Base-by-base conservation (phyloP, 2,797 vertebrate species). In the Thamnophis elegans region DNA sequence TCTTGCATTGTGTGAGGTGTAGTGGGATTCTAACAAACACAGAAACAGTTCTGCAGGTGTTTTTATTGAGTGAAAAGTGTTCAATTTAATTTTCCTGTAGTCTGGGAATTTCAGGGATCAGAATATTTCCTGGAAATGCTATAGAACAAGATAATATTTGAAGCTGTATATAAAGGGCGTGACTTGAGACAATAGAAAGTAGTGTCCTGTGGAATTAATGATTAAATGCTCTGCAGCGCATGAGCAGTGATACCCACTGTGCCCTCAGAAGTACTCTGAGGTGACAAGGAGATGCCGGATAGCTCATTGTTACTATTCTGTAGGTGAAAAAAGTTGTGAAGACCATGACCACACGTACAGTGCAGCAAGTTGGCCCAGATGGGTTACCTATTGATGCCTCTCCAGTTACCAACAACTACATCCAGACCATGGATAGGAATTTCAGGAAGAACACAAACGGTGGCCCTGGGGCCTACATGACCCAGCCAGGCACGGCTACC, bases 251-350 rank as follows among this genome's bases (percentile, higher is more conserved):
- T 65, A 53, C 51, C 55, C 47, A 25, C 26, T 88, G 20, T 42
- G 65, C 12, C 11, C 22, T 73, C 36, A 22, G 28, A n/a, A 62
- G 47, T 56, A 54, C 11, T 88, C 10, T 82, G 55, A 26, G 16
- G 16, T 56, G n/a, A 9, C 22, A 82, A 73, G n/a, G n/a, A 14
- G 55, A n/a, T 51, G 10, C 54, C 26, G 20, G 47, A 88, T 11
- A 18, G 53, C n/a, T 42, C 42, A 22, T 65, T 32, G 47, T 28
- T 7, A 53, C 18, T 68, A 2, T 88, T 54, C n/a, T 92, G 6
- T 93, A 99, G 99, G 98, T 99, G 82, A 99, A 99, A 97, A 99
- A 99, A 94, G 98, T 98, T 42, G 98, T 99, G 60, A 99, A 99
- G 97, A 99, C 98, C 0, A 98, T 98, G 96, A 98, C 98, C 87